Conservation (phyloP, 1,140 invertebrate genomes). For the Aleiodes sp. region DNA sequence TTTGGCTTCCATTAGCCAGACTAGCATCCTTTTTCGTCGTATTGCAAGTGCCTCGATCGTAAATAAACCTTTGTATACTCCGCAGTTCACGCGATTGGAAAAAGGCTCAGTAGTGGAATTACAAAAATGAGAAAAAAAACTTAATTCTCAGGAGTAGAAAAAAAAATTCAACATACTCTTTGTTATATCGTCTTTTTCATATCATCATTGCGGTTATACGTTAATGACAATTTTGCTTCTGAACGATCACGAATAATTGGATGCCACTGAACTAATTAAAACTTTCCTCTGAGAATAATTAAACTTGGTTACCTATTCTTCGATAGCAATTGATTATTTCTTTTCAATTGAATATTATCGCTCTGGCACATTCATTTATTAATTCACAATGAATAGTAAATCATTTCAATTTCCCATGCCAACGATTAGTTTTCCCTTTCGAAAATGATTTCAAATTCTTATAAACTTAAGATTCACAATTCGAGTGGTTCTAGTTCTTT, state of each 20-base stretch:
- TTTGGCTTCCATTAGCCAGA: conserved; percentile 14
- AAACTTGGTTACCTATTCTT: background rate
- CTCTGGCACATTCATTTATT: no score
- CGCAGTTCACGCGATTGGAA: background rate
- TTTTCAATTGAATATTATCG: background rate
- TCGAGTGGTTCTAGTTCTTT: no score
- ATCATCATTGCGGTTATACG: no score
- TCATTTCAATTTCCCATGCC: no score
- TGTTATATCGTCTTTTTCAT: no score
- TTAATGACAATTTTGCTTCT: no score
- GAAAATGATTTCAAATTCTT: no score
- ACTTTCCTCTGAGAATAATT: background rate
- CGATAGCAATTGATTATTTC: background rate
- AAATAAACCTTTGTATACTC: background rate
- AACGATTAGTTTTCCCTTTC: no score
- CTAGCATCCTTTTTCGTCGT: background rate
- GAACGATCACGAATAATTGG: background rate
- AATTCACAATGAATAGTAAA: no score
- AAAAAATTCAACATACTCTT: background rate
- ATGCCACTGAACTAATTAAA: background rate
- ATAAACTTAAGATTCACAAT: no score
- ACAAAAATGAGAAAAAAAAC: background rate
- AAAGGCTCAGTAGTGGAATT: background rate
- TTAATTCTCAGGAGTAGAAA: background rate
- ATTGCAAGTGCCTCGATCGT: background rate